Evolutionary conservation across 2,797 vertebrate species (phyloP).

Genomic region (Acipenser transmontanus): DNA sequence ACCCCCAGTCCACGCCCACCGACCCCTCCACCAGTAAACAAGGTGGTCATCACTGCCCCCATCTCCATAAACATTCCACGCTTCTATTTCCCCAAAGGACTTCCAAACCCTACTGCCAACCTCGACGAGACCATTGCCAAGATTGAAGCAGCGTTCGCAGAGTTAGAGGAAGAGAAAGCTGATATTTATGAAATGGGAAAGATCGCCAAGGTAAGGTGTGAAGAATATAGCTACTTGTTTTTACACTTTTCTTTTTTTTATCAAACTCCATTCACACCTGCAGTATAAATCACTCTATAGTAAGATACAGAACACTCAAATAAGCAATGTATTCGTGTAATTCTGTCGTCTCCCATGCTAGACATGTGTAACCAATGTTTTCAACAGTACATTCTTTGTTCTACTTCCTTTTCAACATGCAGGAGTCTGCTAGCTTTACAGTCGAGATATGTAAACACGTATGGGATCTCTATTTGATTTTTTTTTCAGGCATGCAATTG

Average conservation of each 20-base stretch:
- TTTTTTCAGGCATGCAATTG: slow-evolving; percentile 76
- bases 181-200: slow-evolving; percentile 92
- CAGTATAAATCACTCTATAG: too few species aligned
- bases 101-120: slow-evolving; percentile 68
- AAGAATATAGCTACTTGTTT: not conserved
- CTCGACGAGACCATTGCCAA: slow-evolving; percentile 76
- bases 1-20: slow-evolving; percentile 49
- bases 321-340: too few species aligned
- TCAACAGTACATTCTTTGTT: too few species aligned
- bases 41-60: slow-evolving; percentile 60
- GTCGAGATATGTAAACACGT: too few species aligned
- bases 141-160: slow-evolving; percentile 74
- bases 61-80: slow-evolving; percentile 94
- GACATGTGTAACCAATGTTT: too few species aligned
- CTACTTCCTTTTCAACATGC: too few species aligned
- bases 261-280: too few species aligned
- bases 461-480: too few species aligned
- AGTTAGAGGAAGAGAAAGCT: slow-evolving; percentile 87
- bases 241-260: too few species aligned
- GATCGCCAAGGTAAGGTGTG: slow-evolving; percentile 79
- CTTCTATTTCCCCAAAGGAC: slow-evolving; percentile 96
- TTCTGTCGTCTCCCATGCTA: too few species aligned
- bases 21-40: slow-evolving; percentile 54
- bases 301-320: too few species aligned
- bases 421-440: too few species aligned